phyloP scores from a whole-genome alignment of 2,888 invertebrate genomes.

The Tolmerus cingulatus region DNA sequence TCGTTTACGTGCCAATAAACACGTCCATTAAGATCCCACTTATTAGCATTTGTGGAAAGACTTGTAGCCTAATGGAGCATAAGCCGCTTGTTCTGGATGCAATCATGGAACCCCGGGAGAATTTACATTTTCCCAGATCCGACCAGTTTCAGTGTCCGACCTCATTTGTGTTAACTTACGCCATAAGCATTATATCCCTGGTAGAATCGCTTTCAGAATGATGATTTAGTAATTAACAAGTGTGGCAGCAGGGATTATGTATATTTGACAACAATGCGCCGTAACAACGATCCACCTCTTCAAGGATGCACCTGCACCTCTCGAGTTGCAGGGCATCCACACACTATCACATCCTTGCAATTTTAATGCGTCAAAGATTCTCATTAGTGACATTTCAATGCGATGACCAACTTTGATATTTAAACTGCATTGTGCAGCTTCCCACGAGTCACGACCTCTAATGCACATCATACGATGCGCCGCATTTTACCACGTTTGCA shows the following conservation, averaged over 20 bases:
- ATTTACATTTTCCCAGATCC: slow-evolving; percentile 12
- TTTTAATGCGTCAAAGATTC: background rate
- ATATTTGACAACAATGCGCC: background rate
- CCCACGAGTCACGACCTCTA: background rate
- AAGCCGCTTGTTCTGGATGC: background rate
- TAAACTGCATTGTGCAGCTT: background rate
- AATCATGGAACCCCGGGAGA: slow-evolving; percentile 11
- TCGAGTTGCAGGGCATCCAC: background rate
- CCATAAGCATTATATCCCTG: background rate
- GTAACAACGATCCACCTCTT: background rate
- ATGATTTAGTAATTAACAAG: slow-evolving; percentile 8
- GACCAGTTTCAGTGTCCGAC: background rate
- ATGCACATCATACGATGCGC: background rate
- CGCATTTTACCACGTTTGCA: background rate
- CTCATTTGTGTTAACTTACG: background rate
- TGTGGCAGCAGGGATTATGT: background rate
- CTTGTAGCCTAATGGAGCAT: slow-evolving; percentile 13
- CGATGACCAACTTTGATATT: background rate
- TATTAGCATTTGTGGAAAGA: slow-evolving; percentile 41
- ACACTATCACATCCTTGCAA: background rate
- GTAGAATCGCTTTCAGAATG: background rate
- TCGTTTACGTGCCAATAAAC: slow-evolving; percentile 48
- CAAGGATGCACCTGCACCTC: background rate
- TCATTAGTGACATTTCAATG: background rate
- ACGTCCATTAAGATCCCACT: slow-evolving; percentile 45